A percentile compares a stretch with the other conserved stretches of the same genome.
Conservation (phyloP, 2,888 invertebrate genomes). For the Microctonus hyperodae region DNA sequence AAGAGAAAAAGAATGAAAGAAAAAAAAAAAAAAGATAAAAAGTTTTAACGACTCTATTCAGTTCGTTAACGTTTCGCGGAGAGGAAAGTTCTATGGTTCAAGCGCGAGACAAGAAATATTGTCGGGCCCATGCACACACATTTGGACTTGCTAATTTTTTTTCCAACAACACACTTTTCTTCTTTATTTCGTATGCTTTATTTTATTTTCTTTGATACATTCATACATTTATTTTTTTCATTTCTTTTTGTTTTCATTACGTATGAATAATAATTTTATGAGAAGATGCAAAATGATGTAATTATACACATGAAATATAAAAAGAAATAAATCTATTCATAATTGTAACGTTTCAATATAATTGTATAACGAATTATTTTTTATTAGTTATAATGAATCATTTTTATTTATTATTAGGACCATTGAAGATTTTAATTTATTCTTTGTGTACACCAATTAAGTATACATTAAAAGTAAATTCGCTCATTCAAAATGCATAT, state of each 20-base stretch:
- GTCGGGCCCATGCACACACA: conserved; percentile 9
- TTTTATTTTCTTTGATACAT: not conserved
- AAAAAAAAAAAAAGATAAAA: conserved; percentile 22
- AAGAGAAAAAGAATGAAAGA: not conserved
- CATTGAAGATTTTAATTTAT: too few species aligned
- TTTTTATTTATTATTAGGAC: too few species aligned
- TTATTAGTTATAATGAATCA: too few species aligned
- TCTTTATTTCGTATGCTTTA: conserved; percentile 4
- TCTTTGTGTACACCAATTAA: too few species aligned
- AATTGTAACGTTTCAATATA: too few species aligned
- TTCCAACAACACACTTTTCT: conserved; percentile 19
- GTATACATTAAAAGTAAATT: too few species aligned
- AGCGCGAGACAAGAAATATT: conserved; percentile 26
- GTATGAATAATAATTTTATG: not conserved
- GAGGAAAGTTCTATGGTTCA: conserved; percentile 18
- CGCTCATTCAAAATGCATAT: too few species aligned
- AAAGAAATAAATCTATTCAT: too few species aligned
- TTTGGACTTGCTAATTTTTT: conserved; percentile 31
- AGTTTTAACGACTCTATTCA: conserved; percentile 38
- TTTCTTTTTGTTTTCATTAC: not conserved
- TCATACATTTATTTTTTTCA: not conserved
- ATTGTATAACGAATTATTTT: too few species aligned
- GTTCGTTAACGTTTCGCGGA: conserved; percentile 34
- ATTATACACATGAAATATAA: not conserved
- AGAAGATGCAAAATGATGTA: not conserved